These are phyloP conservation scores for Parasteatoda lunata DNA, from an alignment of 2,888 invertebrate species.

Conservation along the genomic window DNA sequence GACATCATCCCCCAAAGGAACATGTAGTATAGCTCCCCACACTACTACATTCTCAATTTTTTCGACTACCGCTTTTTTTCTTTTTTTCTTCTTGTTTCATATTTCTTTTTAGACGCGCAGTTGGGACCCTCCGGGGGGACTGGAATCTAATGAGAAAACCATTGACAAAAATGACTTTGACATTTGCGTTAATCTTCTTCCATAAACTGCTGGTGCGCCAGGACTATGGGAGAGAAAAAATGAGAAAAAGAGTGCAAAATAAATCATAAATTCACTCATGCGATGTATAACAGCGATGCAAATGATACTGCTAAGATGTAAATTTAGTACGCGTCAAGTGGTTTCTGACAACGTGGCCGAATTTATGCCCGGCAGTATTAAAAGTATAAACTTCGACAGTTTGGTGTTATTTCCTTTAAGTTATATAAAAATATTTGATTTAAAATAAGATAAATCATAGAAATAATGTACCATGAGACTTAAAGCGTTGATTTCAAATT, in stretches of 20 bases:
- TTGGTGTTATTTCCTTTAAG: too few relatives aligned
- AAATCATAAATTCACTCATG: constrained; percentile 34
- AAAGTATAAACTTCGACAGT: too few relatives aligned
- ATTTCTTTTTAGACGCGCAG: constrained; percentile 21
- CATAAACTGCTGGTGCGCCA: constrained; percentile 35
- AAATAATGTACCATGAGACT: too few relatives aligned
- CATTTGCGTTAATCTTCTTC: constrained; percentile 59
- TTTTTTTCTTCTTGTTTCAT: constrained; percentile 42
- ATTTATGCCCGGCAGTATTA: too few relatives aligned
- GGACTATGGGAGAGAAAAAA: constrained; percentile 6
- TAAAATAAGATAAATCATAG: too few relatives aligned
- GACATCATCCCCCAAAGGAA: constrained; percentile 46
- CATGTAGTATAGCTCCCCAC: constrained; percentile 30
- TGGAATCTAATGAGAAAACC: constrained; percentile 58
- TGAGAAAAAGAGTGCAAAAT: constrained; percentile 28
- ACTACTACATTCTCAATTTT: constrained; percentile 6
- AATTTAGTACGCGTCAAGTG: background rate
- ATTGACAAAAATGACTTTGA: constrained; percentile 65
- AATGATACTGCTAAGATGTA: constrained; percentile 15
- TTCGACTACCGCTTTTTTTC: background rate
- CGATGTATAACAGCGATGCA: constrained; percentile 21
- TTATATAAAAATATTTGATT: too few relatives aligned
- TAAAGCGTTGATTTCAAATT: too few relatives aligned
- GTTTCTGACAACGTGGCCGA: too few relatives aligned
- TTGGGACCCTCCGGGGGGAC: constrained; percentile 1